Conservation (phyloP, 2,888 invertebrate species). For the Lingula anatina region DNA sequence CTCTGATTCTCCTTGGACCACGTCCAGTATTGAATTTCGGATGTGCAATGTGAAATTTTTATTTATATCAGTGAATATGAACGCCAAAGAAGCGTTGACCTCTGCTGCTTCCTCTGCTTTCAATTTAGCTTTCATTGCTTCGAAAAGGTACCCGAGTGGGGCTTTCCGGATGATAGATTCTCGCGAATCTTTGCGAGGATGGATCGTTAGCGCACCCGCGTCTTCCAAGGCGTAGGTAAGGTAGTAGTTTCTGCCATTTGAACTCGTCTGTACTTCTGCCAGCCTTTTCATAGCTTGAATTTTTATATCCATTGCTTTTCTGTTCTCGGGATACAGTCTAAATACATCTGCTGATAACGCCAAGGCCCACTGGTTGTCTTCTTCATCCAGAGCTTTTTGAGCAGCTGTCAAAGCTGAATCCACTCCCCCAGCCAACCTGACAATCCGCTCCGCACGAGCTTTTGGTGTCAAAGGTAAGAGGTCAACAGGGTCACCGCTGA, state of each 20-base stretch:
- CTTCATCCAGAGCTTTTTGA: background rate
- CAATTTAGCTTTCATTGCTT: background rate
- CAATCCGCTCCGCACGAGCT: background rate
- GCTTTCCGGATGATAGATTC: background rate
- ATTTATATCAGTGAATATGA: background rate
- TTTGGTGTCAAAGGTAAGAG: conserved; percentile 20
- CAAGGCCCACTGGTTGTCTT: background rate
- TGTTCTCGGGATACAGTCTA: background rate
- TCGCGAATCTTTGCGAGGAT: background rate
- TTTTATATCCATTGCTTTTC: background rate
- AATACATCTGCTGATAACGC: background rate
- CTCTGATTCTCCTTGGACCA: background rate
- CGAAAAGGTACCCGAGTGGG: background rate
- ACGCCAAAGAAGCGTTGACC: background rate
- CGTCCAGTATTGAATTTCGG: background rate
- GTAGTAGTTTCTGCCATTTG: background rate
- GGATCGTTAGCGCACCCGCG: background rate
- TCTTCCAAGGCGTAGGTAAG: background rate
- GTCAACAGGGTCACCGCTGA: conserved; percentile 28
- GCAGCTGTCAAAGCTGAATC: background rate
- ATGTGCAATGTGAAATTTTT: background rate
- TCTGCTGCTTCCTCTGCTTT: background rate
- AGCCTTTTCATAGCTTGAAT: background rate
- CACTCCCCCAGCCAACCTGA: background rate
- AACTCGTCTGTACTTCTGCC: background rate